Conservation (phyloP, 2,113 vertebrate species). For the Chlorodrepanis virens region DNA sequence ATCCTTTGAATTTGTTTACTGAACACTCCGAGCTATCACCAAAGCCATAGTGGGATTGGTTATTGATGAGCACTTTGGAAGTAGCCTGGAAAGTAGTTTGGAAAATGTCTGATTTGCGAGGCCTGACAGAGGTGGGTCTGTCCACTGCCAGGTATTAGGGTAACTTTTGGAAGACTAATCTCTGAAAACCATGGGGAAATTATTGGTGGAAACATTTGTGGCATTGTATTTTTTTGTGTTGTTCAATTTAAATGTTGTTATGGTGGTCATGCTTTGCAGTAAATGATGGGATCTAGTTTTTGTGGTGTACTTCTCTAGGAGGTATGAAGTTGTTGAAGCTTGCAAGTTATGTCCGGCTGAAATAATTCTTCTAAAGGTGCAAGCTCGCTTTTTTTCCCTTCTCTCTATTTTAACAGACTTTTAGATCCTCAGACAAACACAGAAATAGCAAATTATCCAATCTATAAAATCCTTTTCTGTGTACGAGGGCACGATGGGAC, state of each 20-base stretch:
- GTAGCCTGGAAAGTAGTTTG: background rate
- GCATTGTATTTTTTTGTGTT: background rate
- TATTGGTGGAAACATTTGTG: background rate
- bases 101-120: fast-evolving
- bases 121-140: background rate
- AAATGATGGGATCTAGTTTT: background rate
- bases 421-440: slow-evolving; percentile 90
- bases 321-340: background rate
- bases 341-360: background rate
- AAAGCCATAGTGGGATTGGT: background rate
- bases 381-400: background rate
- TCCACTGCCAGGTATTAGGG: background rate
- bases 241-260: background rate
- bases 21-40: background rate
- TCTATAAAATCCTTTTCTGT: slow-evolving; percentile 99
- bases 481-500: slow-evolving; percentile 95
- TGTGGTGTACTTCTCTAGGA: background rate
- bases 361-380: background rate
- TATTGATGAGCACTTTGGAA: background rate
- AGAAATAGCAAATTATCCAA: slow-evolving; percentile 97
- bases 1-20: background rate
- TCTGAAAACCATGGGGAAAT: background rate
- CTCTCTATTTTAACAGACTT: slow-evolving; percentile 75
- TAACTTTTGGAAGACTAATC: background rate
- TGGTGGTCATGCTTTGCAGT: background rate